Percentiles rank a stretch among this genome's conserved stretches.
Evolutionary conservation across 2,888 invertebrate species (phyloP).

Genomic region (Acleris cristana): DNA sequence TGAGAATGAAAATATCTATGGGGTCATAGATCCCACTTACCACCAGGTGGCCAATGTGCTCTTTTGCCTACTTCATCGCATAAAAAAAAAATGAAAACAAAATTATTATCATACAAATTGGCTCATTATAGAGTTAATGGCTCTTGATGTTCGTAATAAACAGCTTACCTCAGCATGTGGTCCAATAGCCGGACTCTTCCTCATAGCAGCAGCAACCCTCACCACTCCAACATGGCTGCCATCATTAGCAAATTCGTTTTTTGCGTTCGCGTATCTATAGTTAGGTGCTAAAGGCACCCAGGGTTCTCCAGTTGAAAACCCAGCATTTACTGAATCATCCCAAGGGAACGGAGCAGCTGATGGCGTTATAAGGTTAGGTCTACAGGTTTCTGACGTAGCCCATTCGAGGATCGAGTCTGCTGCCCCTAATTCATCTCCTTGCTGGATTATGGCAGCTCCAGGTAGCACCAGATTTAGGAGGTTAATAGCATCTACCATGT

Average conservation of each 20-base stretch:
- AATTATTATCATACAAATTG: no score
- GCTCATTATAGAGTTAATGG: no score
- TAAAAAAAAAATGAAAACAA: no score
- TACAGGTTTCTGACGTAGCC: conserved; percentile 76
- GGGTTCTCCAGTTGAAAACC: conserved; percentile 82
- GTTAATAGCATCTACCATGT: conserved; percentile 87
- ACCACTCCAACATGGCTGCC: conserved; percentile 78
- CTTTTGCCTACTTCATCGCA: no score
- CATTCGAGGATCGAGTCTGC: conserved; percentile 81
- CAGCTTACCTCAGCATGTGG: conserved; percentile 67
- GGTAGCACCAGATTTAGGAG: conserved; percentile 88
- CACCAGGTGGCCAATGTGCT: no score
- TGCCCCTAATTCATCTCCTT: conserved; percentile 90
- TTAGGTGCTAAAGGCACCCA: conserved; percentile 88
- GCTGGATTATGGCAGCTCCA: conserved; percentile 90
- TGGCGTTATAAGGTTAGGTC: conserved; percentile 63
- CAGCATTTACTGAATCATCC: conserved; percentile 74
- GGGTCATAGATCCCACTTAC: no score
- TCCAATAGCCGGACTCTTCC: conserved; percentile 73
- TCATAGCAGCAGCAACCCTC: conserved; percentile 67
- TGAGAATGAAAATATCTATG: no score
- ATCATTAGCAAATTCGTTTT: conserved; percentile 75
- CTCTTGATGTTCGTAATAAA: no score
- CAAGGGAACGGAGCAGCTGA: conserved; percentile 71
- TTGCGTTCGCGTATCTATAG: conserved; percentile 85